A percentile compares a stretch with the other conserved stretches of the same genome.
phyloP scores from a whole-genome alignment of 2,888 invertebrate species.

The Kuschelorhynchus macadamiae region DNA sequence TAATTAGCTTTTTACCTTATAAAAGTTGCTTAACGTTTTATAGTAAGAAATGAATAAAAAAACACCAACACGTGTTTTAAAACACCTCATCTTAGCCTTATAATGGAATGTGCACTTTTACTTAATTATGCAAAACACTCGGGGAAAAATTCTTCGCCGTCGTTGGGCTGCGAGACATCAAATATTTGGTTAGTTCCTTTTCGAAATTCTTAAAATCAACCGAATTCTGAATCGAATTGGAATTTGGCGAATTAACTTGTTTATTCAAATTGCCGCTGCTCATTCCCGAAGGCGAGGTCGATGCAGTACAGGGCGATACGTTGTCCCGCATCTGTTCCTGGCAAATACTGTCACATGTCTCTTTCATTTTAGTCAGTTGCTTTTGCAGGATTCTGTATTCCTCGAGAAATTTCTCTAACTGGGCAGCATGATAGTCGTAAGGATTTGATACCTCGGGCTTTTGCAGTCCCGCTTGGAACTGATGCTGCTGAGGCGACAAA shows the following conservation, averaged over 20 bases:
- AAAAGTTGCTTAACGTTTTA: too few species aligned
- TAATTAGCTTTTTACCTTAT: too few species aligned
- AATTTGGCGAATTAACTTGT: conserved; percentile 68
- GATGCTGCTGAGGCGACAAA: conserved; percentile 55
- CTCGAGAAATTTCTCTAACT: conserved; percentile 83
- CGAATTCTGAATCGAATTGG: conserved; percentile 51
- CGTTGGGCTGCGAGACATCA: conserved; percentile 60
- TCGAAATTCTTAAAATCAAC: conserved; percentile 71
- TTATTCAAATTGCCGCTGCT: conserved; percentile 29
- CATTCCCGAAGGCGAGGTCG: conserved; percentile 8
- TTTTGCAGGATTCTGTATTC: conserved; percentile 84
- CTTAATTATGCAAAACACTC: conserved; percentile 36
- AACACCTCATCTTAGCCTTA: too few species aligned
- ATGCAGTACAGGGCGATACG: conserved; percentile 56
- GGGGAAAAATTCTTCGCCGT: conserved; percentile 55
- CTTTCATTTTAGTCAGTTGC: conserved; percentile 85
- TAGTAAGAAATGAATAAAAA: too few species aligned
- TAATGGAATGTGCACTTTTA: not conserved
- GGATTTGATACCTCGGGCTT: conserved; percentile 67
- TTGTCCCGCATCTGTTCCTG: conserved; percentile 60
- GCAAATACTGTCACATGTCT: conserved; percentile 79
- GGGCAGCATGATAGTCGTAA: conserved; percentile 85
- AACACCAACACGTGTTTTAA: too few species aligned
- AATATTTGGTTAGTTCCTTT: conserved; percentile 69
- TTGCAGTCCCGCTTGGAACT: conserved; percentile 53